Evolutionary conservation across 1,140 invertebrate species (phyloP).

Genomic region (Orius insidiosus): DNA sequence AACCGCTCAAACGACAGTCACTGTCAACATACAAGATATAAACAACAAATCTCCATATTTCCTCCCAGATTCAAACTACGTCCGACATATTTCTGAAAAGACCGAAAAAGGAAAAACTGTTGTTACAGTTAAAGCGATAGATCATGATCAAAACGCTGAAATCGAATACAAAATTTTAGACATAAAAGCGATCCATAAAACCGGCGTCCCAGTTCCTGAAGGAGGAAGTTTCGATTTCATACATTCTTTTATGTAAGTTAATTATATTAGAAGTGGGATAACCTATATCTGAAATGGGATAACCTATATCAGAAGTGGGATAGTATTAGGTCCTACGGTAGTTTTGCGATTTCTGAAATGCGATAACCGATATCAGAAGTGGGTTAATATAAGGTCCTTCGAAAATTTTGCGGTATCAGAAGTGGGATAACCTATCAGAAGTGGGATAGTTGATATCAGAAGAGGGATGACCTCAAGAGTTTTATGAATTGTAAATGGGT

Average conservation of each 20-base stretch:
- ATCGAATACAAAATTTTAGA: conserved; percentile 50
- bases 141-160: conserved; percentile 48
- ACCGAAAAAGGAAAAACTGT: conserved; percentile 44
- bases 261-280: no score
- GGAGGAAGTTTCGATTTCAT: conserved; percentile 43
- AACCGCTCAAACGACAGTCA: conserved; percentile 54
- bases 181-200: conserved; percentile 52
- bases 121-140: conserved; percentile 41
- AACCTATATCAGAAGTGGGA: no score
- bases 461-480: no score
- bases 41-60: conserved; percentile 71
- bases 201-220: conserved; percentile 45
- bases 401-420: no score
- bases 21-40: conserved; percentile 55
- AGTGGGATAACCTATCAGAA: no score
- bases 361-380: no score
- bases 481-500: no score
- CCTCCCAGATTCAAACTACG: conserved; percentile 36
- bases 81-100: conserved; percentile 52
- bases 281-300: no score
- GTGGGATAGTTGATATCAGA: no score
- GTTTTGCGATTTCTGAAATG: no score
- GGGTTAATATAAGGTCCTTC: no score
- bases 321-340: no score
- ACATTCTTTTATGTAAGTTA: conserved; percentile 35